Conservation (phyloP, 2,888 invertebrate genomes). For the Acanthopleura granulata region DNA sequence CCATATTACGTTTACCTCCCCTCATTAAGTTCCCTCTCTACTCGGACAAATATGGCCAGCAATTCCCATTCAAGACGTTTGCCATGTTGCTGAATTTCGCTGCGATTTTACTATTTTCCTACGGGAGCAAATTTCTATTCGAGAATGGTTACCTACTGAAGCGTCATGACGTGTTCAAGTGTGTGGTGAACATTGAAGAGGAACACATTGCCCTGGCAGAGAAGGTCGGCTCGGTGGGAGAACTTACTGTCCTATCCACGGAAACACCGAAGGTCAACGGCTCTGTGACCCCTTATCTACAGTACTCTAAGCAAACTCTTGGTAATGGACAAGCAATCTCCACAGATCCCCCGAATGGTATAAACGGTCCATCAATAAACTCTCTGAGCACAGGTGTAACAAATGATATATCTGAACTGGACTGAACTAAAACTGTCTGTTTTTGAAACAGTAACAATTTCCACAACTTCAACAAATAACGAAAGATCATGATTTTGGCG, state of each 20-base stretch:
- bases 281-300: too few relatives aligned
- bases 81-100: slow-evolving; percentile 82
- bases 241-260: slow-evolving; percentile 32
- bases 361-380: too few relatives aligned
- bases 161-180: slow-evolving; percentile 77
- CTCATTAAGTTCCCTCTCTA: slow-evolving; percentile 48
- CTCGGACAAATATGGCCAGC: slow-evolving; percentile 73
- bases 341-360: too few relatives aligned
- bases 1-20: slow-evolving; percentile 40
- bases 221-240: slow-evolving; percentile 29
- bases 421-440: too few relatives aligned
- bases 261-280: not conserved
- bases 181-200: slow-evolving; percentile 96
- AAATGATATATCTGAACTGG: too few relatives aligned
- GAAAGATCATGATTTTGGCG: too few relatives aligned
- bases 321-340: too few relatives aligned
- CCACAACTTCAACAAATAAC: too few relatives aligned
- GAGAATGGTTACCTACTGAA: slow-evolving; percentile 87
- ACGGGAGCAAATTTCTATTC: slow-evolving; percentile 80
- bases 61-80: slow-evolving; percentile 95
- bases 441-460: too few relatives aligned
- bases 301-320: too few relatives aligned
- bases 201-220: slow-evolving; percentile 71
- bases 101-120: slow-evolving; percentile 51
- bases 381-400: too few relatives aligned